phyloP scores from a whole-genome alignment of 2,113 vertebrate genomes.

The Ictalurus furcatus region DNA sequence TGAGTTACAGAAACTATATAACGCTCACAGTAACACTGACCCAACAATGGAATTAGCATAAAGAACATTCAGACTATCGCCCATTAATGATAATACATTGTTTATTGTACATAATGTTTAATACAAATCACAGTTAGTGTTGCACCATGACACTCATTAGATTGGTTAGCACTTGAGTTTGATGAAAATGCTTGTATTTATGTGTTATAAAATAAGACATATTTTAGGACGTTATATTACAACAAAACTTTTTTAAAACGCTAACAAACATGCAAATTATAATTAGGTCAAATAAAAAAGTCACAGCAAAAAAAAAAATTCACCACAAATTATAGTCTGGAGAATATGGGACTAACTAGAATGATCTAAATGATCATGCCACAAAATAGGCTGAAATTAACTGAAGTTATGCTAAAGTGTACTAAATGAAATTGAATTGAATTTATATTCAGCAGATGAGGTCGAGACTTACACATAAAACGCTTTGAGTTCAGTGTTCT shows the following conservation, averaged over 20 bases:
- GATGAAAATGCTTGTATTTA: neutral
- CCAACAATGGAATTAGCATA: neutral
- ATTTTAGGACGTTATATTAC: neutral
- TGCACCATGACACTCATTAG: neutral
- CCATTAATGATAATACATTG: neutral
- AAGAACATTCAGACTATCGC: neutral
- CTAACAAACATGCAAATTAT: neutral
- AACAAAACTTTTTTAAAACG: neutral
- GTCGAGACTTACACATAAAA: neutral
- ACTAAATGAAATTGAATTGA: neutral
- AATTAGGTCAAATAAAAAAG: neutral
- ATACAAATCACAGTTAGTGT: neutral
- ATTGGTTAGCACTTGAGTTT: neutral
- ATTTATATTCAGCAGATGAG: neutral
- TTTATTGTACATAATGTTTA: neutral
- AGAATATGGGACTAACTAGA: neutral
- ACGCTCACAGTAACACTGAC: neutral
- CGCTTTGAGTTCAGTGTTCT: neutral
- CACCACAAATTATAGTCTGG: neutral
- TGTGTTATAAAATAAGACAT: neutral
- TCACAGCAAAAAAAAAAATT: neutral
- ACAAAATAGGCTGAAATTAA: neutral
- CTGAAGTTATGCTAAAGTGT: neutral
- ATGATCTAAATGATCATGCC: neutral
- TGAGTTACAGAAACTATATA: constrained; percentile 64